phyloP scores from a whole-genome alignment of 2,888 invertebrate genomes.

The Cryptus viduatorius region DNA sequence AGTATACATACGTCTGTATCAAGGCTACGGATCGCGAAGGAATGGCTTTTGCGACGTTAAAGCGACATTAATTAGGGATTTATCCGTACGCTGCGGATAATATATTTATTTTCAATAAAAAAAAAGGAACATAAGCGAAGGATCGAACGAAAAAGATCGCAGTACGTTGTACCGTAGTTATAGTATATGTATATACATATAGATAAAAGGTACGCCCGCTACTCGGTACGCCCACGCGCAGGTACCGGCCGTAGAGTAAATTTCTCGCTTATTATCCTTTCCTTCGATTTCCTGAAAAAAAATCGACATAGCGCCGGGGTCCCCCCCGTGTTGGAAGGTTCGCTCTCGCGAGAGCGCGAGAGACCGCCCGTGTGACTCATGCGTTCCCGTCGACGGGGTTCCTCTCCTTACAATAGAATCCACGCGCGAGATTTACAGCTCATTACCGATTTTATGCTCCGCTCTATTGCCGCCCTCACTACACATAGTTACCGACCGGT shows the following conservation, averaged over 20 bases:
- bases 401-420: constrained; percentile 70
- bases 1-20: constrained; percentile 17
- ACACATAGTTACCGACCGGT: neutral
- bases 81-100: constrained; percentile 56
- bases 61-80: constrained; percentile 60
- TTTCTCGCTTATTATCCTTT: constrained; percentile 84
- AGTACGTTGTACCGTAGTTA: constrained; percentile 33
- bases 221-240: constrained; percentile 70
- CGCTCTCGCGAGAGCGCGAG: constrained; percentile 33
- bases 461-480: constrained; percentile 52
- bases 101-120: constrained; percentile 55
- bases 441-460: constrained; percentile 82
- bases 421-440: constrained; percentile 82
- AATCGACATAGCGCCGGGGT: constrained; percentile 71
- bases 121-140: constrained; percentile 39
- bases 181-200: constrained; percentile 23
- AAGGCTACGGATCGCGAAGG: constrained; percentile 5
- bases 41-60: constrained; percentile 6
- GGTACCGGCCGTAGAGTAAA: constrained; percentile 79
- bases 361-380: constrained; percentile 60
- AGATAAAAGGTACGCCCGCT: constrained; percentile 66
- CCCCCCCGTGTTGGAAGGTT: constrained; percentile 50
- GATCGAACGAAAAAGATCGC: constrained; percentile 46
- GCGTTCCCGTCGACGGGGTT: constrained; percentile 68
- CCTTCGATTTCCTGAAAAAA: constrained; percentile 79